These are phyloP conservation scores for Caerostris darwini DNA, from an alignment of 1,140 invertebrate species.

Conservation along the genomic window DNA sequence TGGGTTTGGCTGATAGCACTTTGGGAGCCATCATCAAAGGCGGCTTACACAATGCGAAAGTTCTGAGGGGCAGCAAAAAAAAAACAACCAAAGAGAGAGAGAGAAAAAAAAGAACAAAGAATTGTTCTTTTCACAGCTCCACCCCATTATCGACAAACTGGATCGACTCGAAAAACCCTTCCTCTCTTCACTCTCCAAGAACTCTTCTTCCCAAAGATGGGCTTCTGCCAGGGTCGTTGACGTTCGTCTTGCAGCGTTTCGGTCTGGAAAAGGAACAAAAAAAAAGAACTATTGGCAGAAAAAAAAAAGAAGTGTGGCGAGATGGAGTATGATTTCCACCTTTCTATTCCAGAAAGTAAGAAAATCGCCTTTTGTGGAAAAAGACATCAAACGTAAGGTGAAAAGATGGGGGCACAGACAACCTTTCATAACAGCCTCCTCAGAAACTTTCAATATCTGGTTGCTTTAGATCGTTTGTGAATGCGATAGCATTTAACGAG, in stretches of 20 bases:
- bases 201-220: constrained; percentile 31
- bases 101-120: constrained; percentile 1
- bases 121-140: constrained; percentile 34
- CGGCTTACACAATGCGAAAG: constrained; percentile 37
- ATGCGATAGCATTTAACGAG: not conserved
- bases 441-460: not conserved
- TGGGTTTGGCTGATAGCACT: constrained; percentile 53
- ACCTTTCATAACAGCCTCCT: not conserved
- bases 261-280: constrained; percentile 7
- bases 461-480: not conserved
- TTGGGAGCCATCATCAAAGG: constrained; percentile 37
- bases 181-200: constrained; percentile 3
- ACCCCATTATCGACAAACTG: constrained; percentile 72
- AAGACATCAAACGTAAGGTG: constrained; percentile 15
- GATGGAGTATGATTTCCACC: constrained; percentile 52
- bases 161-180: constrained; percentile 50
- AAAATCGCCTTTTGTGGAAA: constrained; percentile 43
- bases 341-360: constrained; percentile 55
- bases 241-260: constrained; percentile 44
- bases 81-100: not conserved
- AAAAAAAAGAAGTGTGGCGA: not conserved
- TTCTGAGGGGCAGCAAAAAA: not conserved
- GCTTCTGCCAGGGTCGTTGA: constrained; percentile 57
- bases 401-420: not conserved
- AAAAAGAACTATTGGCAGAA: not conserved